Percentiles rank a stretch among this genome's conserved stretches.
Conservation (phyloP, 2,113 vertebrate species). For the Lophochroa leadbeateri region DNA sequence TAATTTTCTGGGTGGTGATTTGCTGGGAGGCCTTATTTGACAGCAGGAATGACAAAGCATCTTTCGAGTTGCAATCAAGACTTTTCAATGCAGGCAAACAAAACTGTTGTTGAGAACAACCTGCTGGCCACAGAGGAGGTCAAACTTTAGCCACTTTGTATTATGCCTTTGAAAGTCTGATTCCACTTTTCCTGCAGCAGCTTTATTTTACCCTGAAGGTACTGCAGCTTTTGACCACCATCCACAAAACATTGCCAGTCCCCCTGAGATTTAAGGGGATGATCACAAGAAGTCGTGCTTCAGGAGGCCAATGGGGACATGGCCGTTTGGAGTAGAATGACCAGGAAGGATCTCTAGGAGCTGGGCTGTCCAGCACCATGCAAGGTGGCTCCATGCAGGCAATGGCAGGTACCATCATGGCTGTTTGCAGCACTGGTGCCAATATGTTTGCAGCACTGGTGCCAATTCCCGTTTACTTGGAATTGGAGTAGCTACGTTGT, state of each 20-base stretch:
- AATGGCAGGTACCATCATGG: background rate
- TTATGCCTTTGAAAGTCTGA: background rate
- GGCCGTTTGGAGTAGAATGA: background rate
- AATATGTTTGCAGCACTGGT: too few relatives aligned
- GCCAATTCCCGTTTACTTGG: too few relatives aligned
- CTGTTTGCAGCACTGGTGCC: background rate
- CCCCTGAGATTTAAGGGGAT: background rate
- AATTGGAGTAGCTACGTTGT: too few relatives aligned
- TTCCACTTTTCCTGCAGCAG: background rate
- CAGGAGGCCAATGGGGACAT: background rate
- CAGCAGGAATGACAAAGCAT: background rate
- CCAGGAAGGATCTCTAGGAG: background rate
- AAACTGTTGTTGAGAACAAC: background rate
- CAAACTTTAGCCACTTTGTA: background rate
- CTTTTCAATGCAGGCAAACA: background rate
- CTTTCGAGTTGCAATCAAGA: background rate
- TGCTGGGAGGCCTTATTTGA: background rate
- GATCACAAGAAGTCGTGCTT: background rate
- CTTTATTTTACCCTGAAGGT: background rate
- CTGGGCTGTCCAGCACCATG: background rate
- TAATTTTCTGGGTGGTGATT: background rate
- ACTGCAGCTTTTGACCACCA: background rate
- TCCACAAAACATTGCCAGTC: fast-evolving
- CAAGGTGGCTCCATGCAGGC: background rate
- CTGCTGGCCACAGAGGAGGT: background rate